phyloP scores from a whole-genome alignment of 2,888 invertebrate species.

The Phrixothrix hirtus region DNA sequence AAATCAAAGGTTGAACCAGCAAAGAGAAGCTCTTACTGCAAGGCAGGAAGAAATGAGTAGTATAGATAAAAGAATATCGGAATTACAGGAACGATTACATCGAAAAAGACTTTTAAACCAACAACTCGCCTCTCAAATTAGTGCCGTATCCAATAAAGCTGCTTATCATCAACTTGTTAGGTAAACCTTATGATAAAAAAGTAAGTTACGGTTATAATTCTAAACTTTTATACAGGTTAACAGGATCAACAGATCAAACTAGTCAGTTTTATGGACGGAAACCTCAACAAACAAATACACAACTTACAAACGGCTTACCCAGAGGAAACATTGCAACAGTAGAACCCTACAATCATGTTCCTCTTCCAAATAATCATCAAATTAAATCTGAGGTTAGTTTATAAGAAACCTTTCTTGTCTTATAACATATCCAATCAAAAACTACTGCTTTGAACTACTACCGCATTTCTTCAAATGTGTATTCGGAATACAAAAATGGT shows the following conservation, averaged over 20 bases:
- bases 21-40: constrained; percentile 84
- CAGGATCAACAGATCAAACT: constrained; percentile 51
- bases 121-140: constrained; percentile 68
- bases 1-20: constrained; percentile 85
- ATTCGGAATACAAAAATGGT: too few relatives aligned
- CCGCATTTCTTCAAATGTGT: too few relatives aligned
- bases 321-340: constrained; percentile 85
- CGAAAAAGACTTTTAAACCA: constrained; percentile 85
- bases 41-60: constrained; percentile 89
- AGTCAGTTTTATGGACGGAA: constrained; percentile 51
- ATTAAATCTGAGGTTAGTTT: constrained; percentile 45
- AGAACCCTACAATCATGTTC: constrained; percentile 86
- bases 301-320: constrained; percentile 62
- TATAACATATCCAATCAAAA: too few relatives aligned
- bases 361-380: constrained; percentile 62
- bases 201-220: too few relatives aligned
- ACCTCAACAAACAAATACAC: constrained; percentile 45
- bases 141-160: constrained; percentile 56
- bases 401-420: background rate
- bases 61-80: constrained; percentile 91
- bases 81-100: constrained; percentile 88
- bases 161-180: constrained; percentile 55
- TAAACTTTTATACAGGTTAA: constrained; percentile 42
- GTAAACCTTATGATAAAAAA: too few relatives aligned
- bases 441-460: too few relatives aligned